These are phyloP conservation scores for Leptopterna dolabrata DNA, from an alignment of 2,888 invertebrate genomes.

Conservation along the genomic window DNA sequence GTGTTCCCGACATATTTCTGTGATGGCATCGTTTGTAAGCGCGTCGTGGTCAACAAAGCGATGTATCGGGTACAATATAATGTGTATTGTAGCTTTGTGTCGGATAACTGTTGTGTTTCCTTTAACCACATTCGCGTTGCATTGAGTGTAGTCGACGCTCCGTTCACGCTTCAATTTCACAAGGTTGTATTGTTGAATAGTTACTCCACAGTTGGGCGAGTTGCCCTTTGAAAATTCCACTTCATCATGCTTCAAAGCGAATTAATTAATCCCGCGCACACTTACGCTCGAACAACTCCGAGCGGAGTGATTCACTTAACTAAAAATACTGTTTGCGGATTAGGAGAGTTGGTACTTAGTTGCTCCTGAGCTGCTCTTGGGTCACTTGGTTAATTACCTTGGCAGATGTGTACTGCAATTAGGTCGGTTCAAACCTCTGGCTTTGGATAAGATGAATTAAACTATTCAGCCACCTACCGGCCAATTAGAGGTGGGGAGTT, in stretches of 20 bases:
- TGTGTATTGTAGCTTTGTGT: neutral
- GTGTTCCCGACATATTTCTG: neutral
- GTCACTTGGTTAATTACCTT: constrained; percentile 50
- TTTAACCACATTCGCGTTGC: constrained; percentile 16
- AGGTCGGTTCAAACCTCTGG: constrained; percentile 34
- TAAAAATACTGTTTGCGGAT: constrained; percentile 50
- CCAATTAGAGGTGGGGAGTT: constrained; percentile 42
- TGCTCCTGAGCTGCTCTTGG: neutral
- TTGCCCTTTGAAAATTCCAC: constrained; percentile 49
- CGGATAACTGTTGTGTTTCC: neutral
- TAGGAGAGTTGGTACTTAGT: constrained; percentile 14
- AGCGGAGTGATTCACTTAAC: constrained; percentile 41
- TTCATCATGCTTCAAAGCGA: constrained; percentile 53
- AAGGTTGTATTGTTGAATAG: constrained; percentile 47
- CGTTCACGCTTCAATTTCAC: constrained; percentile 38
- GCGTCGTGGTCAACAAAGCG: neutral
- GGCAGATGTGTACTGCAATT: constrained; percentile 45
- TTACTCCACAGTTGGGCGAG: constrained; percentile 34
- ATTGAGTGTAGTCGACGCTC: constrained; percentile 24
- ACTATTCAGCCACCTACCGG: constrained; percentile 45
- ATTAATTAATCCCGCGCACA: constrained; percentile 45
- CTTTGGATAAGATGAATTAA: constrained; percentile 50
- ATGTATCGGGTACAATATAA: neutral
- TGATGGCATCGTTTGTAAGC: neutral
- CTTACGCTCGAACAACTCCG: constrained; percentile 36